Base-by-base conservation (phyloP, 2,797 vertebrate genomes). In the Vultur gryphus region DNA sequence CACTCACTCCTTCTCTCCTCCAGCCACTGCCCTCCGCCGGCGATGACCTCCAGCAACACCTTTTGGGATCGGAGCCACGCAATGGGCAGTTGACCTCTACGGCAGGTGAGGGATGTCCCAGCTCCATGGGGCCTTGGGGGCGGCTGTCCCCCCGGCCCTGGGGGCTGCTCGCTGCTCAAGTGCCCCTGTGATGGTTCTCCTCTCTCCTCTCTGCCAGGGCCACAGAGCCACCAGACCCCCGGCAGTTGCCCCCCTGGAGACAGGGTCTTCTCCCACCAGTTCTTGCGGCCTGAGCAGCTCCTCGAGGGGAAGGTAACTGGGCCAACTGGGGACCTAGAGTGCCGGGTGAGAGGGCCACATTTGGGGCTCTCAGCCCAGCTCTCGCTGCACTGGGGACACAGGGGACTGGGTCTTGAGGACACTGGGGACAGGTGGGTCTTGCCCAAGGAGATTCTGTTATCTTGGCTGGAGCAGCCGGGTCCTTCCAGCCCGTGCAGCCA, bases 281-380 rank as follows among this genome's bases (percentile, higher is more conserved):
- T 98, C 12, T 52, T 98, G 86, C 97, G 97, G 73, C 98, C 98
- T 0, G 98, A 98, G 44, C 98, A 98, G 94, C 97, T 98, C 67
- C 96, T 98, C 0, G 98, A 98, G 85, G 98, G 98, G 41, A 98
- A 98, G 98, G 98, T 98, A 94, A 87, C 26, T 28, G 33, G 19
- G 61, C 48, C n/a, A 61, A 6, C 16, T 28, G 52, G 51, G 55
- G 26, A 72, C 13, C 49, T 55, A 35, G 13, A 16, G 33, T 66
- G 21, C 51, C 21, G 33, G 51, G 33, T 59, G 39, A 49, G 48
- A 37, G 37, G 29, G 70, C 5, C 13, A 0, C 16, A 7, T 48
- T 1, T 48, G 28, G 17, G 55, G 41, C 10, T 21, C 24, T 82
- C 28, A n/a, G 75, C 35, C 67, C 46, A 43, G 54, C n/a, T 85